A percentile compares a stretch with the other conserved stretches of the same genome.
phyloP scores from a whole-genome alignment of 2,113 vertebrate species.

The Excalfactoria chinensis region DNA sequence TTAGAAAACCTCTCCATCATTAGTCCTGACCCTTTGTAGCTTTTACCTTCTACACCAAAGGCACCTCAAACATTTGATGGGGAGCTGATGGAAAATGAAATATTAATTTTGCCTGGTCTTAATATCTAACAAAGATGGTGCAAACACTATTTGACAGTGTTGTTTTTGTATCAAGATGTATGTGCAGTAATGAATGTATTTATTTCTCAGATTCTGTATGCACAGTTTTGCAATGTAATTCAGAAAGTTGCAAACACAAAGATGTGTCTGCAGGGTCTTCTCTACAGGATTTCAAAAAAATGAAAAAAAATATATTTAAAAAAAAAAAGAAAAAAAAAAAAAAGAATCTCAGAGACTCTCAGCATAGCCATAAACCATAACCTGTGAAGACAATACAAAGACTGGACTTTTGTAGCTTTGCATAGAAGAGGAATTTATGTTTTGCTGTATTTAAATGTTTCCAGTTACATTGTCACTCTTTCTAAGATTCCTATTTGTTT shows the following conservation, averaged over 20 bases:
- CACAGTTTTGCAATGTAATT: slow-evolving; percentile 86
- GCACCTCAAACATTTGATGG: slow-evolving; percentile 47
- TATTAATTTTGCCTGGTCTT: slow-evolving; percentile 86
- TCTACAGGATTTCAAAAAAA: slow-evolving; percentile 81
- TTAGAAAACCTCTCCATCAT: slow-evolving; percentile 4
- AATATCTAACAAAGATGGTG: slow-evolving; percentile 92
- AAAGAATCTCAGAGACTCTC: slow-evolving; percentile 86
- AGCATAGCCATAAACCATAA: slow-evolving; percentile 94
- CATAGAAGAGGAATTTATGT: slow-evolving; percentile 74
- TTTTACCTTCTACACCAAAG: slow-evolving; percentile 67
- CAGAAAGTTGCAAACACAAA: slow-evolving; percentile 75
- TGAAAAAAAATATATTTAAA: slow-evolving; percentile 50
- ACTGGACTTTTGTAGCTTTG: slow-evolving; percentile 79
- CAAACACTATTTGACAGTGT: slow-evolving; percentile 97
- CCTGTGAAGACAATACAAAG: slow-evolving; percentile 88
- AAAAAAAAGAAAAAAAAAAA: slow-evolving; percentile 65
- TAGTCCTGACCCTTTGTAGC: slow-evolving; percentile 49
- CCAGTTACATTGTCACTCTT: slow-evolving; percentile 76
- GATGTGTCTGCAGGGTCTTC: slow-evolving; percentile 76
- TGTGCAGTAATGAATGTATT: slow-evolving; percentile 99
- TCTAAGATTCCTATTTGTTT: slow-evolving; percentile 52
- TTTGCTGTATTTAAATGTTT: slow-evolving; percentile 80
- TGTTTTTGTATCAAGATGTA: slow-evolving; percentile 95
- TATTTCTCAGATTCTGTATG: slow-evolving; percentile 93
- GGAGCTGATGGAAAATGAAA: slow-evolving; percentile 75